Evolutionary conservation across 2,113 vertebrate species (phyloP).

Genomic region (Phasianus colchicus): DNA sequence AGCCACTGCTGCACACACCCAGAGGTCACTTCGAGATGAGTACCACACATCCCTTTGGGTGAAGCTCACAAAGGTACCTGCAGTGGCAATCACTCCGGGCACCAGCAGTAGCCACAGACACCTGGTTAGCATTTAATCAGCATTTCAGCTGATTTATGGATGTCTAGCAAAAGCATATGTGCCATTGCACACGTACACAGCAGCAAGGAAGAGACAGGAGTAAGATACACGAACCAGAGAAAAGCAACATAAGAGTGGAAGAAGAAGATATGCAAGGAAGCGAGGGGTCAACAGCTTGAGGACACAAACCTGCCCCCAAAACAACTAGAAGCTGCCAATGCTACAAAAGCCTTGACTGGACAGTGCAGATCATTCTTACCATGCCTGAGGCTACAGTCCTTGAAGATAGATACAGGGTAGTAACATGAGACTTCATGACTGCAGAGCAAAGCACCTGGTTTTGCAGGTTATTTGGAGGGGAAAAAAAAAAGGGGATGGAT

Average conservation of each 20-base stretch:
- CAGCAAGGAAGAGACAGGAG: background rate
- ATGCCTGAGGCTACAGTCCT: background rate
- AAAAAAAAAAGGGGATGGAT: background rate
- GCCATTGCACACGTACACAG: fast-evolving
- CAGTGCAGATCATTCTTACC: fast-evolving
- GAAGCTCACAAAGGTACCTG: fast-evolving
- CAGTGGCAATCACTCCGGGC: fast-evolving
- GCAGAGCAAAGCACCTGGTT: background rate
- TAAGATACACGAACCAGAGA: background rate
- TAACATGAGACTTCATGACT: background rate
- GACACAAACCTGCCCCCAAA: background rate
- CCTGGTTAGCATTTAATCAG: background rate
- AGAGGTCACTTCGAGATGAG: background rate
- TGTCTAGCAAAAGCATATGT: background rate
- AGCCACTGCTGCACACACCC: background rate
- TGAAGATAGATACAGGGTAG: background rate
- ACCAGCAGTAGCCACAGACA: background rate
- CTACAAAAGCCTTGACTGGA: background rate
- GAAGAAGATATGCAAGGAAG: background rate
- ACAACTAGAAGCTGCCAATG: background rate
- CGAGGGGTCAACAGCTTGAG: background rate
- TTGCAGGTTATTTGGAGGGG: background rate
- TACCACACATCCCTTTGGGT: fast-evolving
- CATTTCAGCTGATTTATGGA: background rate
- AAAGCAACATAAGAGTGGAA: background rate